A percentile compares a stretch with the other conserved stretches of the same genome.
phyloP scores from a whole-genome alignment of 2,888 invertebrate genomes.

The Microctonus hyperodae region DNA sequence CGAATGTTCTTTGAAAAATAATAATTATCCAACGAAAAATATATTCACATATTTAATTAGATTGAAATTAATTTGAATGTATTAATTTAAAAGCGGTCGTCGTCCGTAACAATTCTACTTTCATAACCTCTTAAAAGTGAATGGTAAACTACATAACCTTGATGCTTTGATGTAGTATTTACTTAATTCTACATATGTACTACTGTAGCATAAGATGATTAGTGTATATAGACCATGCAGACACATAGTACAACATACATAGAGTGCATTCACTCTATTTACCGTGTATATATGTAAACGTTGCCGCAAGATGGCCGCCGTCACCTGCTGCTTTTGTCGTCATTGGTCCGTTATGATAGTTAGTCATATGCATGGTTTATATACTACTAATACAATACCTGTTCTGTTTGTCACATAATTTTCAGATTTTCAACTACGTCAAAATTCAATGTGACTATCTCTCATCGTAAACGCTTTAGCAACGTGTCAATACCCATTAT shows the following conservation, averaged over 20 bases:
- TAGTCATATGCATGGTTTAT: too few species aligned
- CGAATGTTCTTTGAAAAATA: too few species aligned
- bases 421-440: constrained; percentile 18
- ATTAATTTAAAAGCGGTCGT: too few species aligned
- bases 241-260: constrained; percentile 23
- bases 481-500: constrained; percentile 36
- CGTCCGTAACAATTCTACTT: too few species aligned
- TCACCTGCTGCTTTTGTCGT: constrained; percentile 8
- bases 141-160: constrained; percentile 1
- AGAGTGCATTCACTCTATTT: constrained; percentile 14
- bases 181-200: constrained; percentile 30
- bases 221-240: too few species aligned
- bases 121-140: constrained; percentile 15
- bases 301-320: constrained; percentile 36
- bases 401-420: constrained; percentile 32
- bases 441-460: constrained; percentile 40
- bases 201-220: too few species aligned
- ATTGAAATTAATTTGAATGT: too few species aligned
- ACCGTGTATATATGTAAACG: too few species aligned
- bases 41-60: too few species aligned
- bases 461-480: constrained; percentile 11
- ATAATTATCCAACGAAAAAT: too few species aligned
- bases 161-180: constrained; percentile 26
- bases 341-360: too few species aligned
- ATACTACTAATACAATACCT: constrained; percentile 34